Evolutionary conservation across 1,140 invertebrate genomes (phyloP), one percentile per base, ranked within the genome.

Genomic region (Drosophila eugracilis): DNA sequence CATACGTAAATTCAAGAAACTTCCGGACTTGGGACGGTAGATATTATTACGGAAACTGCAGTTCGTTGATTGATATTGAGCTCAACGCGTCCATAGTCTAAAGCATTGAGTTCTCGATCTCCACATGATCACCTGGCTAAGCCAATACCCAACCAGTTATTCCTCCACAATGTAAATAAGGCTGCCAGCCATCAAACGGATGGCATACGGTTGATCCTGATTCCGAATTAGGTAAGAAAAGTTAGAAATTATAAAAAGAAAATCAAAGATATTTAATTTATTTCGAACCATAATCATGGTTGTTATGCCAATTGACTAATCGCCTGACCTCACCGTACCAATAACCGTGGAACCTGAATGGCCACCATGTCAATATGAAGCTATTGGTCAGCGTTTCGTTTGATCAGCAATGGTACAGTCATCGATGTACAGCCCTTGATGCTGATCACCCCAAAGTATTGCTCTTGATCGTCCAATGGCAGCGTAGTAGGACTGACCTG

Each of bases 241-340:
- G 39, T n/a, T n/a, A n/a, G n/a, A n/a, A n/a, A n/a, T n/a, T n/a
- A n/a, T n/a, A n/a, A n/a, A n/a, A n/a, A n/a, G n/a, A n/a, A n/a
- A n/a, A n/a, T n/a, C n/a, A n/a, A n/a, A 36, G 1, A 37, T 37
- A 5, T 5, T 77, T 80, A 60, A 92, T 91, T 34, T 78, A 47
- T 92, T 92, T 4, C 79, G 73, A 0, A 10, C 14, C 1, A 92
- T 41, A 2, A 73, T 80, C 1, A 92, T 48, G 1, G 47, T 63
- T 1, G 76, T 63, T 0, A 91, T 91, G 28, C 91, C 91, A 22
- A 86, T 91, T 88, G 80, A 21, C 60, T 78, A 14, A 92, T 91
- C 0, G 91, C 91, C 45, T 90, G 65, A 10, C 66, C 75, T 15
- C 90, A 92, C 91, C 5, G 53, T 80, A 0, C 89, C 86, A 10